Conservation (phyloP, 2,888 invertebrate species). For the Liposcelis brunnea region DNA sequence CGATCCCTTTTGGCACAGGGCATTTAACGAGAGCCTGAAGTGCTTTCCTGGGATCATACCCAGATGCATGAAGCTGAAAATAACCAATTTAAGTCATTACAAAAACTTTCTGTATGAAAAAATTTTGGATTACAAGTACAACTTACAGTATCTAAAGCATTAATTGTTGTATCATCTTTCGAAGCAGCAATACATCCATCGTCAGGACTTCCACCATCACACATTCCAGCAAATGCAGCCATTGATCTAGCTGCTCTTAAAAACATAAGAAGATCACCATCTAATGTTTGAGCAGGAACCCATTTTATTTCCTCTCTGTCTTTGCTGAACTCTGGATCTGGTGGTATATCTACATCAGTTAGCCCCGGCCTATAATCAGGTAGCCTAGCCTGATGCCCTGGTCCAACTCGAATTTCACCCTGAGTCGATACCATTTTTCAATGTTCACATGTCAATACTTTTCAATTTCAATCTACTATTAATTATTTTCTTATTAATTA, state of each 20-base stretch:
- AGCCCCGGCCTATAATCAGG: conserved; percentile 36
- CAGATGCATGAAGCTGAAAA: conserved; percentile 75
- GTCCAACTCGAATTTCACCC: conserved; percentile 61
- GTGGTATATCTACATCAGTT: conserved; percentile 22
- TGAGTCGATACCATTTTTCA: conserved; percentile 43
- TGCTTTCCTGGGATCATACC: conserved; percentile 92
- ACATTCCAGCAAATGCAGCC: conserved; percentile 98
- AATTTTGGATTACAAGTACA: conserved; percentile 8
- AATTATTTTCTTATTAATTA: no score
- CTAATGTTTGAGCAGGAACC: conserved; percentile 83
- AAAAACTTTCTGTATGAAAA: conserved; percentile 8
- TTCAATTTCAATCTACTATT: no score
- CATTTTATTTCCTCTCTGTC: conserved; percentile 78
- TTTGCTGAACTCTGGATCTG: conserved; percentile 34
- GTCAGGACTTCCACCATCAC: conserved; percentile 93
- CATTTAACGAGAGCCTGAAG: conserved; percentile 92
- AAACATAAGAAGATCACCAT: conserved; percentile 94
- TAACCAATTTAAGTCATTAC: conserved; percentile 6
- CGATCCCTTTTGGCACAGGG: conserved; percentile 91
- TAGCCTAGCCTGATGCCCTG: conserved; percentile 53
- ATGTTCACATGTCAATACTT: not conserved
- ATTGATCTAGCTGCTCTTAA: conserved; percentile 91
- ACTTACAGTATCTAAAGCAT: conserved; percentile 79
- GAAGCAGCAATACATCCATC: conserved; percentile 95
- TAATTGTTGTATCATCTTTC: conserved; percentile 92